Percentiles rank a stretch among this genome's conserved stretches.
phyloP scores from a whole-genome alignment of 2,888 invertebrate species.

The Parnassius orleans region DNA sequence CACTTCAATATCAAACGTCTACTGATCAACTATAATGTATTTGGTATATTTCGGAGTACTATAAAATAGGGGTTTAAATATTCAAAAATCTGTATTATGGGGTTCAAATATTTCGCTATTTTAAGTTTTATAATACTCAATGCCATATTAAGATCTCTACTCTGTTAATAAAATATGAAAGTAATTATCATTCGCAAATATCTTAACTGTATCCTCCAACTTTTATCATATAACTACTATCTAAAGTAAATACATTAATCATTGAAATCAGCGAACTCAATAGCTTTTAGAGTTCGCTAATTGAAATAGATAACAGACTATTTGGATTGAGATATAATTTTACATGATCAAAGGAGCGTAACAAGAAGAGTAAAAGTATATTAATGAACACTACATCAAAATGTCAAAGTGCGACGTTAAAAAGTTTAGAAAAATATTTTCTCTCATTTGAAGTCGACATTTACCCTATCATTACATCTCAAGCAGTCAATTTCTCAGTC shows the following conservation, averaged over 20 bases:
- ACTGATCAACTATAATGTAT: conserved; percentile 62
- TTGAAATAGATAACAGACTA: conserved; percentile 28
- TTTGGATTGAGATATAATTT: conserved; percentile 34
- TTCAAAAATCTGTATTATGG: conserved; percentile 33
- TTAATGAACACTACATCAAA: conserved; percentile 61
- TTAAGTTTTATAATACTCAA: conserved; percentile 32
- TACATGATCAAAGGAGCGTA: conserved; percentile 48
- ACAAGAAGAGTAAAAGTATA: conserved; percentile 65
- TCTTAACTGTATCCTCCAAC: conserved; percentile 45
- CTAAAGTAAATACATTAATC: conserved; percentile 42
- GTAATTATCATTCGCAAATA: conserved; percentile 29
- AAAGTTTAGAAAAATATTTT: conserved; percentile 79
- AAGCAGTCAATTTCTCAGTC: conserved; percentile 75
- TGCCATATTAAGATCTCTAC: conserved; percentile 59
- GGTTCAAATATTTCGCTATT: conserved; percentile 35
- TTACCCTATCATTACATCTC: conserved; percentile 63
- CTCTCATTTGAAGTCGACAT: conserved; percentile 64
- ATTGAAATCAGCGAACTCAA: conserved; percentile 16
- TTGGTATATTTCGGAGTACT: conserved; percentile 46
- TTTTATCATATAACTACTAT: conserved; percentile 67
- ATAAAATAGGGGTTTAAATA: conserved; percentile 31
- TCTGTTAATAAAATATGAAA: conserved; percentile 52
- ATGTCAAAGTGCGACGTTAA: conserved; percentile 60
- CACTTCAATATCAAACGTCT: conserved; percentile 67
- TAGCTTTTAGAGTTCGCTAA: not conserved